Conservation (phyloP, 2,113 vertebrate genomes). For the Anseranas semipalmata region DNA sequence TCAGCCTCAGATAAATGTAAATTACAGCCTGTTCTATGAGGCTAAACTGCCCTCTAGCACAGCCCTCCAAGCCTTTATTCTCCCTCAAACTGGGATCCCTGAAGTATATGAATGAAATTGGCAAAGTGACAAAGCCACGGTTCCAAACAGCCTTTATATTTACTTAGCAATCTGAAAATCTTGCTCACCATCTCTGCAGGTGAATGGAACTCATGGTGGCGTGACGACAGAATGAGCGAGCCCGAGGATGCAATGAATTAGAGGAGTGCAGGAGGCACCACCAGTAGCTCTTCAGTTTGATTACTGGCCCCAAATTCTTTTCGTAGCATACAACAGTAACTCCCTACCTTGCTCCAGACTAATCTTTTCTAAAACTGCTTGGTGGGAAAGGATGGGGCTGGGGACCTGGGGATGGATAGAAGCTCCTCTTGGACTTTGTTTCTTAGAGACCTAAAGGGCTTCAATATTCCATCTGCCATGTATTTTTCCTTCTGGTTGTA, state of each 20-base stretch:
- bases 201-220: neutral
- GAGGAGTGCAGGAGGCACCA: neutral
- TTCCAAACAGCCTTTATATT: neutral
- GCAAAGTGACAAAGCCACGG: neutral
- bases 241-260: neutral
- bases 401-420: neutral
- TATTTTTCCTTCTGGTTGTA: neutral
- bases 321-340: neutral
- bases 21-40: neutral
- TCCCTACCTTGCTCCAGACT: neutral
- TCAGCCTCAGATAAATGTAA: neutral
- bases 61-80: neutral
- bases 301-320: neutral
- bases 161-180: neutral
- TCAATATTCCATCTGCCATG: fast-evolving
- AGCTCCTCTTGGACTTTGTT: neutral
- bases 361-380: neutral
- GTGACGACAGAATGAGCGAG: neutral
- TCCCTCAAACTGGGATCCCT: neutral
- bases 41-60: neutral
- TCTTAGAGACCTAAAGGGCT: neutral
- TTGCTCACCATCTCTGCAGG: neutral
- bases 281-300: neutral
- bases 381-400: neutral
- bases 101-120: neutral